phyloP scores from a whole-genome alignment of 2,888 invertebrate genomes.

The Lycaena phlaeas region DNA sequence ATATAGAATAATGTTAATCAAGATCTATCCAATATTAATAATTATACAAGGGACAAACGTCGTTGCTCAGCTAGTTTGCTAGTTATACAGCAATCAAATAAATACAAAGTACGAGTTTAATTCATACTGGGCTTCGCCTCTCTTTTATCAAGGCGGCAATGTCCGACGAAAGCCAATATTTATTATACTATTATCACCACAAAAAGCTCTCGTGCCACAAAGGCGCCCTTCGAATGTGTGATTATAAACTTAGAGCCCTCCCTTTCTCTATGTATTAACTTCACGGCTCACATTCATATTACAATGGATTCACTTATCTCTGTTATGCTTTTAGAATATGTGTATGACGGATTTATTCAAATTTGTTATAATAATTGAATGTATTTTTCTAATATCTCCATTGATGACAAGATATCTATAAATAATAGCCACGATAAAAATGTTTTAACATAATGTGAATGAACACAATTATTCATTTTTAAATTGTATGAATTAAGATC shows the following conservation, averaged over 20 bases:
- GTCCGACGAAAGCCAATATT: conserved; percentile 18
- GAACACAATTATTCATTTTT: no score
- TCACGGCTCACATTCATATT: conserved; percentile 2
- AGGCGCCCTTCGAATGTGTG: conserved; percentile 24
- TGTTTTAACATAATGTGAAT: no score
- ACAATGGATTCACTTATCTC: conserved; percentile 2
- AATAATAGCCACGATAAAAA: no score
- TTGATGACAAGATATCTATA: no score
- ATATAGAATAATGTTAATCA: no score
- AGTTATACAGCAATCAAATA: no score
- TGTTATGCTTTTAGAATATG: conserved; percentile 5
- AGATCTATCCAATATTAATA: no score
- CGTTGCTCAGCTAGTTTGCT: no score
- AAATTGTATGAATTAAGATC: no score
- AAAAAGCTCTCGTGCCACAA: conserved; percentile 26
- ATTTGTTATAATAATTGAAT: no score
- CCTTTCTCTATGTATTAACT: conserved; percentile 9
- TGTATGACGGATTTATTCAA: not conserved
- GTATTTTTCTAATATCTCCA: no score
- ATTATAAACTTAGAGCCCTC: conserved; percentile 24
- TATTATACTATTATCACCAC: conserved; percentile 30
- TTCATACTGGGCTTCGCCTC: not conserved
- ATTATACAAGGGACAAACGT: no score
- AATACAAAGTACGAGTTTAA: not conserved
- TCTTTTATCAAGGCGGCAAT: conserved; percentile 5